Evolutionary conservation across 2,797 vertebrate species (phyloP).

Genomic region (Neosalanx taihuensis): DNA sequence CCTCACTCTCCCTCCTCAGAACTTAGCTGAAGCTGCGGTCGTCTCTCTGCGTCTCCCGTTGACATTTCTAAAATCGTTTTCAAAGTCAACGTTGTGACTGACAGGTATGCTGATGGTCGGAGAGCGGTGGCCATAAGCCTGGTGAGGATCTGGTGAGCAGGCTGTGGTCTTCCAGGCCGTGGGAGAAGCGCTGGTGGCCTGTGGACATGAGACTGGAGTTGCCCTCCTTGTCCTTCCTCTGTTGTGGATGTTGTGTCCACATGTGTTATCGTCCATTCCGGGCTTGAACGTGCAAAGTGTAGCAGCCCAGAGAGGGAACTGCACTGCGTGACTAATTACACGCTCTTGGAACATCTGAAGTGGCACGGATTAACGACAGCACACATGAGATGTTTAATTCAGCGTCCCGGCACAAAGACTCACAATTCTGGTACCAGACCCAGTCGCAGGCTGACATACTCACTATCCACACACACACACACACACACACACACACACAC

Average conservation of each 20-base stretch:
- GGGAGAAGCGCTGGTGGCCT: constrained; percentile 6
- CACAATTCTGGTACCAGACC: constrained; percentile 51
- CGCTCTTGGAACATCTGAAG: constrained; percentile 58
- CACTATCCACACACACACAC: constrained; percentile 32
- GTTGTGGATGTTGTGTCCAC: constrained; percentile 42
- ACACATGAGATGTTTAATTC: constrained; percentile 63
- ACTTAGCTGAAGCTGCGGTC: background rate
- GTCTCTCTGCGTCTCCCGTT: constrained; percentile 6
- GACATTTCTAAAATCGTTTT: constrained; percentile 14
- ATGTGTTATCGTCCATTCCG: constrained; percentile 38
- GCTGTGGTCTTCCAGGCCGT: background rate
- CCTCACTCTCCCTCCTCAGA: constrained; percentile 14
- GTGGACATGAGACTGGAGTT: constrained; percentile 37
- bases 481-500: constrained; percentile 29
- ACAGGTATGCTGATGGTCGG: constrained; percentile 41
- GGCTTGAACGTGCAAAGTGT: constrained; percentile 37
- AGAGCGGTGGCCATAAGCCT: constrained; percentile 20
- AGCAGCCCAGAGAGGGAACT: constrained; percentile 33
- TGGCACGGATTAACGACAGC: constrained; percentile 58
- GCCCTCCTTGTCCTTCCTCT: constrained; percentile 43
- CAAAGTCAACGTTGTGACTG: constrained; percentile 45
- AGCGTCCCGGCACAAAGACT: constrained; percentile 49
- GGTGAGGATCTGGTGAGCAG: constrained; percentile 15
- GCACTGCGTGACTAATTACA: constrained; percentile 60
- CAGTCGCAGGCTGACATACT: constrained; percentile 52